phyloP scores from a whole-genome alignment of 1,140 invertebrate species.

The Acyrthosiphon pisum region DNA sequence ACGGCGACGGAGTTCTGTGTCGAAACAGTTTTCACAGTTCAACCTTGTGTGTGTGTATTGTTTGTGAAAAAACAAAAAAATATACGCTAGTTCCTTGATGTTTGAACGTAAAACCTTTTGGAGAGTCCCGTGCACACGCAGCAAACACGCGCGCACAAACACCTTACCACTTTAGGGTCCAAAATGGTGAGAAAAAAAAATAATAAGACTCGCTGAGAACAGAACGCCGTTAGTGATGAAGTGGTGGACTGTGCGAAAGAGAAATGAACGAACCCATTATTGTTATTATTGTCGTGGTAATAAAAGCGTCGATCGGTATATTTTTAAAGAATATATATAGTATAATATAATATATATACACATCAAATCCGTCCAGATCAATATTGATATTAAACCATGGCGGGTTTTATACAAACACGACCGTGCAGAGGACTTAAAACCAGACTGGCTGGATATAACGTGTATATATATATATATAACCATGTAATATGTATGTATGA shows the following conservation, averaged over 20 bases:
- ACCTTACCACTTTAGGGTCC: background rate
- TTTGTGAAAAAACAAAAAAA: background rate
- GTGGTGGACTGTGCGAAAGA: background rate
- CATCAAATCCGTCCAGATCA: conserved; percentile 1
- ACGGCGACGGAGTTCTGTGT: background rate
- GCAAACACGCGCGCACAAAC: background rate
- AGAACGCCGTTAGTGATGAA: background rate
- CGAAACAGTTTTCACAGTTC: background rate
- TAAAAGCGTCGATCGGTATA: background rate
- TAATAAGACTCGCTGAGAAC: background rate
- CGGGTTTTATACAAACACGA: background rate
- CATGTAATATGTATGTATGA: background rate
- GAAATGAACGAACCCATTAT: background rate
- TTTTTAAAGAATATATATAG: background rate
- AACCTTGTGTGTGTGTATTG: background rate
- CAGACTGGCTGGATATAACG: background rate
- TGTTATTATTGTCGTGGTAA: conserved; percentile 21
- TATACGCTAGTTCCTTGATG: background rate
- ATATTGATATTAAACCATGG: conserved; percentile 30
- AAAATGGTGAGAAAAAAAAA: background rate
- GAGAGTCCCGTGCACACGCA: background rate
- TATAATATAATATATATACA: too few species aligned
- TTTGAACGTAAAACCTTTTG: background rate
- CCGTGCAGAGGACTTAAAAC: background rate
- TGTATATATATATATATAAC: background rate